phyloP scores from a whole-genome alignment of 2,888 invertebrate genomes.

The Caenorhabditis auriculariae region DNA sequence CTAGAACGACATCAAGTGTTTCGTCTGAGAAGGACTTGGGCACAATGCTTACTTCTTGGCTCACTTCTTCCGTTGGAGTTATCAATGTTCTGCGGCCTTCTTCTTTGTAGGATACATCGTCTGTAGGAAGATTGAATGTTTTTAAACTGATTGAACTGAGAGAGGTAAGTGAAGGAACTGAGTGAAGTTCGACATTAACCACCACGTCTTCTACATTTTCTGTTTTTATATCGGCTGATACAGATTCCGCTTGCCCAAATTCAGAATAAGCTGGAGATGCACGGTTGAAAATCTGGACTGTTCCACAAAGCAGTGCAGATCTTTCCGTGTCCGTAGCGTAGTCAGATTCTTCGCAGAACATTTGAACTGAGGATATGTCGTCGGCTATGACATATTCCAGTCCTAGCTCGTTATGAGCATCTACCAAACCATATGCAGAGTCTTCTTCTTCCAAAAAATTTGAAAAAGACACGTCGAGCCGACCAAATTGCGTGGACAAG shows the following conservation, averaged over 20 bases:
- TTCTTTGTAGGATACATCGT: slow-evolving; percentile 13
- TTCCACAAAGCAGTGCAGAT: slow-evolving; percentile 41
- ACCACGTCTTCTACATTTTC: slow-evolving; percentile 31
- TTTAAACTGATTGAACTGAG: slow-evolving; percentile 20
- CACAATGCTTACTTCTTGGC: slow-evolving; percentile 19
- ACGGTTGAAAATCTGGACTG: slow-evolving; percentile 30
- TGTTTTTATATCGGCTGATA: slow-evolving; percentile 14
- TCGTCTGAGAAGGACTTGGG: slow-evolving; percentile 20
- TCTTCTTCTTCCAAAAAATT: too few relatives aligned
- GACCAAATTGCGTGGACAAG: too few relatives aligned
- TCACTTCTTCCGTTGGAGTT: slow-evolving; percentile 6
- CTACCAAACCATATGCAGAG: too few relatives aligned
- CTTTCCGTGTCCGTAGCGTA: slow-evolving; percentile 51
- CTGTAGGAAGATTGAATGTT: too few relatives aligned
- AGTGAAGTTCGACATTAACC: slow-evolving; percentile 36
- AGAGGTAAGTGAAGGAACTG: slow-evolving; percentile 18
- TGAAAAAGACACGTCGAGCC: too few relatives aligned
- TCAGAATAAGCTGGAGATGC: slow-evolving; percentile 11
- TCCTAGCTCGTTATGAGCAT: too few relatives aligned
- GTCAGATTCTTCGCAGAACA: slow-evolving; percentile 58
- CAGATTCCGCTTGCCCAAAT: slow-evolving; percentile 2
- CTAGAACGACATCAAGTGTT: slow-evolving; percentile 37
- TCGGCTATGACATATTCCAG: too few relatives aligned
- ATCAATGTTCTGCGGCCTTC: neutral
- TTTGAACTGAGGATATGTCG: slow-evolving; percentile 51